Percentiles rank a stretch among this genome's conserved stretches.
These are phyloP conservation scores for Gobius niger DNA, from an alignment of 2,113 vertebrate species.

Conservation along the genomic window DNA sequence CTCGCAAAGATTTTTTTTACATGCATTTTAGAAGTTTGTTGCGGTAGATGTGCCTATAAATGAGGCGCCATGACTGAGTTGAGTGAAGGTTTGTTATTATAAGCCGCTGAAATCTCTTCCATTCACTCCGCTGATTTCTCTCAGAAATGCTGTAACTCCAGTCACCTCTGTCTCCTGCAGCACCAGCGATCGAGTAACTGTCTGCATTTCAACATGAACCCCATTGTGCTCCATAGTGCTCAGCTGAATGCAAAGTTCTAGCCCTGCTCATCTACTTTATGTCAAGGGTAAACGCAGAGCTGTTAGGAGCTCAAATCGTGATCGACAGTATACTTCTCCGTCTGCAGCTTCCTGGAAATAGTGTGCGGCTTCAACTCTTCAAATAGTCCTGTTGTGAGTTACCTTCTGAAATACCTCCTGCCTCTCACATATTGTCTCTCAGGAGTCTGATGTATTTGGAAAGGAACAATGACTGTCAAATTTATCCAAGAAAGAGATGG, in stretches of 20 bases:
- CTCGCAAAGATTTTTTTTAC: no score
- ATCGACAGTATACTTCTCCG: slow-evolving; percentile 36
- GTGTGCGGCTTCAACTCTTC: slow-evolving; percentile 42
- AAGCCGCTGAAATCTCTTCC: no score
- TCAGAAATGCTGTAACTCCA: no score
- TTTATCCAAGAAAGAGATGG: background rate
- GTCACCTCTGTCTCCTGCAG: no score
- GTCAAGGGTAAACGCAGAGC: slow-evolving; percentile 16
- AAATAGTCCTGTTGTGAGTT: slow-evolving; percentile 47
- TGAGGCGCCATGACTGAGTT: no score
- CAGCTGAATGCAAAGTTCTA: background rate
- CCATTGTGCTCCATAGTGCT: background rate
- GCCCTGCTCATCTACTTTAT: slow-evolving; percentile 10
- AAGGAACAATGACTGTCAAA: slow-evolving; percentile 10
- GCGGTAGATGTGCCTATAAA: no score
- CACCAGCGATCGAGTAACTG: background rate
- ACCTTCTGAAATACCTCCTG: slow-evolving; percentile 52
- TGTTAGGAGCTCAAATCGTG: slow-evolving; percentile 25
- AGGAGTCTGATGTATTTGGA: slow-evolving; percentile 55
- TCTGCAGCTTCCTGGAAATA: slow-evolving; percentile 26
- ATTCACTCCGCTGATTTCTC: no score
- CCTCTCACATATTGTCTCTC: slow-evolving; percentile 54
- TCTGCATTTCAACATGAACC: background rate
- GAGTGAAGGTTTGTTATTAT: no score
- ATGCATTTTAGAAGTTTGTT: no score